Evolutionary conservation across 2,888 invertebrate genomes (phyloP).

Genomic region (Icerya purchasi): DNA sequence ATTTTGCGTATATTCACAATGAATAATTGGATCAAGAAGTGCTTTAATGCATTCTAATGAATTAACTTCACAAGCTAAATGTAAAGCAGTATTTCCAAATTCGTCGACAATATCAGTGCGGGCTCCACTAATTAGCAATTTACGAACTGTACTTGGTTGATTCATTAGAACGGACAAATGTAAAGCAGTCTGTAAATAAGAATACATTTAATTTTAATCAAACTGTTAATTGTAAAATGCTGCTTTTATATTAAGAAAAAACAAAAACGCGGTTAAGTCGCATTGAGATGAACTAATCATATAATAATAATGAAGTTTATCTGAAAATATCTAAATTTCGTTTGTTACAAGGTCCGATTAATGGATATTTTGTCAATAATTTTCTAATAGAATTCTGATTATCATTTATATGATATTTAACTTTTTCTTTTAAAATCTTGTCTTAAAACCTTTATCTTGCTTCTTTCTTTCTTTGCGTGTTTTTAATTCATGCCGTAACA

Average conservation of each 20-base stretch:
- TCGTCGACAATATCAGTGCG: conserved; percentile 38
- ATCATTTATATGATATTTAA: too few relatives aligned
- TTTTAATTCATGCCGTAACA: too few relatives aligned
- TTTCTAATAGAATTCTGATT: too few relatives aligned
- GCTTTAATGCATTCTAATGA: conserved; percentile 29
- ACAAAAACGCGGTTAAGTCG: not conserved
- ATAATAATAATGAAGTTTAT: not conserved
- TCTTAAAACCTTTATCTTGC: too few relatives aligned
- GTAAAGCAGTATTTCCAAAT: conserved; percentile 66
- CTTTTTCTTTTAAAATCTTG: too few relatives aligned
- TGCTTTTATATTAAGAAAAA: too few relatives aligned
- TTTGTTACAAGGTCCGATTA: too few relatives aligned
- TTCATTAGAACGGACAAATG: conserved; percentile 64
- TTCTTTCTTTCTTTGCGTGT: too few relatives aligned
- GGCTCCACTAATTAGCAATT: conserved; percentile 62
- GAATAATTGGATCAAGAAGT: not conserved
- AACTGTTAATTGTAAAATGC: conserved; percentile 1
- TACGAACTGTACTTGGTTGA: conserved; percentile 48
- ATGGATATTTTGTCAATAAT: too few relatives aligned
- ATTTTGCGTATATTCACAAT: not conserved
- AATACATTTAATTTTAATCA: conserved; percentile 16
- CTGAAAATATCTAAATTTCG: too few relatives aligned
- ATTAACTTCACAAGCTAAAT: conserved; percentile 53
- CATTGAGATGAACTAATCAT: not conserved
- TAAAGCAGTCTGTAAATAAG: conserved; percentile 47